Percentiles rank a stretch among this genome's conserved stretches.
Evolutionary conservation across 1,140 invertebrate species (phyloP).

Genomic region (Drosophila funebris): DNA sequence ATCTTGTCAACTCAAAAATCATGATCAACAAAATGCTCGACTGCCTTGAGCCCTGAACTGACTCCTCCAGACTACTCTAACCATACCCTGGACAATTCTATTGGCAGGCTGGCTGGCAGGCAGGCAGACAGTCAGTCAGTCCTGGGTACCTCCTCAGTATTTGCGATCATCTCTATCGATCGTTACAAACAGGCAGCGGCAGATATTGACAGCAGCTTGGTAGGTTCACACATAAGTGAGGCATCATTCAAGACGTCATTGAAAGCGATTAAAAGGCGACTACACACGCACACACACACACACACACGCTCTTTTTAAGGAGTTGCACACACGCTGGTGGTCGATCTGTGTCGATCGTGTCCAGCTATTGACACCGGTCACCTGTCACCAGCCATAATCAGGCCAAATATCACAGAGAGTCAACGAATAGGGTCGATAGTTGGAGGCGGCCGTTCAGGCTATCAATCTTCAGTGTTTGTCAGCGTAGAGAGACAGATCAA

Average conservation of each 20-base stretch:
- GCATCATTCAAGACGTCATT: constrained; percentile 78
- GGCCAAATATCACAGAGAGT: constrained; percentile 42
- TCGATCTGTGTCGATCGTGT: constrained; percentile 38
- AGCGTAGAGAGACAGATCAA: constrained; percentile 21
- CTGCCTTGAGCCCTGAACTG: background rate
- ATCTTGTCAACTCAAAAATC: constrained; percentile 81
- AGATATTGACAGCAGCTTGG: constrained; percentile 76
- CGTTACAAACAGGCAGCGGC: constrained; percentile 69
- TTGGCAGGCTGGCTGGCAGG: constrained; percentile 39
- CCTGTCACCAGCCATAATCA: constrained; percentile 56
- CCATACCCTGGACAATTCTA: constrained; percentile 62
- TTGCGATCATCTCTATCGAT: constrained; percentile 74
- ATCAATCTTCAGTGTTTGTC: constrained; percentile 38
- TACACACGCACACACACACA: constrained; percentile 33
- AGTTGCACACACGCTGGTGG: constrained; percentile 62
- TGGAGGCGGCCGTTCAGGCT: constrained; percentile 21
- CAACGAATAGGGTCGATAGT: background rate
- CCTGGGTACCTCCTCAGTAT: background rate
- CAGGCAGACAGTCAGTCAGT: background rate
- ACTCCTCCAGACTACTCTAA: background rate
- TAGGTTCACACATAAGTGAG: constrained; percentile 81
- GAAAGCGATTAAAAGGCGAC: constrained; percentile 71
- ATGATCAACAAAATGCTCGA: constrained; percentile 77
- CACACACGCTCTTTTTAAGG: constrained; percentile 58
- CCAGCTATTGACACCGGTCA: constrained; percentile 44